Evolutionary conservation across 2,797 vertebrate genomes (phyloP).

Genomic region (Falco columbarius): DNA sequence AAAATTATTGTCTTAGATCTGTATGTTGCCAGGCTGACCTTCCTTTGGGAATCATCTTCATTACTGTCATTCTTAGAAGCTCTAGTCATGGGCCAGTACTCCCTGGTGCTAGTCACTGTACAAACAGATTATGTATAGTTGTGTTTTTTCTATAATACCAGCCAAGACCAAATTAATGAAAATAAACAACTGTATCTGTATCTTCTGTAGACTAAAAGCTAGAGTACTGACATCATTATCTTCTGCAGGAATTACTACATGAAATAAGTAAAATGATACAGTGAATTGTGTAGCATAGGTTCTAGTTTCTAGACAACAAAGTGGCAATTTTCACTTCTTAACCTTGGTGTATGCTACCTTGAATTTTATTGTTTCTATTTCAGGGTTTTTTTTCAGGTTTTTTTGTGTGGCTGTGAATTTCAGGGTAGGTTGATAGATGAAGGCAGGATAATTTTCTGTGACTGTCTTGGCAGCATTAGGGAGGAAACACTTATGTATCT

Average conservation of each 20-base stretch:
- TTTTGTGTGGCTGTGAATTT: not conserved
- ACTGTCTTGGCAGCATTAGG: not conserved
- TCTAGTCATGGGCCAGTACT: constrained; percentile 20
- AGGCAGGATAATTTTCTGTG: not conserved
- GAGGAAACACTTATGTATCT: not conserved
- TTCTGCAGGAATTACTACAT: not conserved
- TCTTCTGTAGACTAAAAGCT: not conserved
- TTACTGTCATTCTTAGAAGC: constrained; percentile 31
- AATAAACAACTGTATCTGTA: constrained; percentile 12
- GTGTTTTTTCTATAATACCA: not conserved
- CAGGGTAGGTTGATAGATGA: not conserved
- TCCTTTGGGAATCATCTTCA: constrained; percentile 46
- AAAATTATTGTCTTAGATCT: constrained; percentile 13
- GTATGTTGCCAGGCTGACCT: constrained; percentile 23
- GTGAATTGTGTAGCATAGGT: not conserved
- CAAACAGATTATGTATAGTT: not conserved
- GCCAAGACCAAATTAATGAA: constrained; percentile 26
- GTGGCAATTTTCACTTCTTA: not conserved
- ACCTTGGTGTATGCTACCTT: not conserved
- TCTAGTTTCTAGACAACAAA: not conserved
- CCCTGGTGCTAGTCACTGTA: not conserved
- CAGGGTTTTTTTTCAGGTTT: not conserved
- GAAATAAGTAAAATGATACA: not conserved
- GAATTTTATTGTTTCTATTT: not conserved
- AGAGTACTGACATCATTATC: not conserved